phyloP scores from a whole-genome alignment of 2,113 vertebrate genomes.

The Zosterops japonicus region DNA sequence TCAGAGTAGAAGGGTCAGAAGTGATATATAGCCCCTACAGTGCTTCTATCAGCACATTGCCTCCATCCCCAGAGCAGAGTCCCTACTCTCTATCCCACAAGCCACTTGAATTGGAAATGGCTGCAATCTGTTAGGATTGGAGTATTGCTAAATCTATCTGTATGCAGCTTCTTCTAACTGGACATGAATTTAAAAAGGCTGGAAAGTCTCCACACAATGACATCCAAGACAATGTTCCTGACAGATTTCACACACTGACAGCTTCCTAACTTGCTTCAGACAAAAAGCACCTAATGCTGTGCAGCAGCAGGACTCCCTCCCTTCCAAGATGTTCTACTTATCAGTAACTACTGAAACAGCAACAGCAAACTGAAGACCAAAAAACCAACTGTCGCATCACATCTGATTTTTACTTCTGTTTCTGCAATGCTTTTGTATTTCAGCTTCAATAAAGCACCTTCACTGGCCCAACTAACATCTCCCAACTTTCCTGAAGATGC shows the following conservation, averaged over 20 bases:
- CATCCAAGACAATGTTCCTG: accelerated
- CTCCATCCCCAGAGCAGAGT: neutral
- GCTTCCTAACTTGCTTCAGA: neutral
- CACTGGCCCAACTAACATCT: neutral
- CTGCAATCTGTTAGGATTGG: neutral
- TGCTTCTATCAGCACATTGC: neutral
- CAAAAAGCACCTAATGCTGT: neutral
- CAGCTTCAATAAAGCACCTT: neutral
- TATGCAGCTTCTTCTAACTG: neutral
- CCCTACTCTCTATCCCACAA: too few species aligned
- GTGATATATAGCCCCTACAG: neutral
- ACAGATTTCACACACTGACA: neutral
- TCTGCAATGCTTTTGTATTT: neutral
- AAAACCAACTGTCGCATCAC: neutral
- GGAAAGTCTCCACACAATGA: too few species aligned
- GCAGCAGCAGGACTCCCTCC: neutral
- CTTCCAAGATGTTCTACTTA: neutral
- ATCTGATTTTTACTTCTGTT: neutral
- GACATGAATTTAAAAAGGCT: neutral
- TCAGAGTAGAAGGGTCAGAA: neutral
- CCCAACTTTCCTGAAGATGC: neutral
- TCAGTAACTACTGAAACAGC: neutral
- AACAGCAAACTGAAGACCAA: neutral
- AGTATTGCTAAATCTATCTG: neutral
- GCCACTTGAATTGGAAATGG: neutral